phyloP scores from a whole-genome alignment of 2,888 invertebrate genomes.

The Apamea crenata region DNA sequence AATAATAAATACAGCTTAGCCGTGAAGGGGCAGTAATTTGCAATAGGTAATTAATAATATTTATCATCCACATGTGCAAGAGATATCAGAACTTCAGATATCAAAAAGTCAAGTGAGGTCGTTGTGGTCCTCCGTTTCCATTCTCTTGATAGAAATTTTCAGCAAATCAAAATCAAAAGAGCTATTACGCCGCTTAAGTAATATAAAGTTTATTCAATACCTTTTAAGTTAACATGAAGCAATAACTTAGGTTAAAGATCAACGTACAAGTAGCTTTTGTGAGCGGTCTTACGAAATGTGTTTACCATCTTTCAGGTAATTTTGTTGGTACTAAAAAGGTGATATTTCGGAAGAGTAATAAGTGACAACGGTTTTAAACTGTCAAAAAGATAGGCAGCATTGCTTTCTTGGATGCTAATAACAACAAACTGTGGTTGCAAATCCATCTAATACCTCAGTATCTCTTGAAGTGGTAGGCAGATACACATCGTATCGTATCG shows the following conservation, averaged over 20 bases:
- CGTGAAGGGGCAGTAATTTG: too few relatives aligned
- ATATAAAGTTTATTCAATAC: conserved; percentile 26
- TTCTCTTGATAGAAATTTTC: conserved; percentile 17
- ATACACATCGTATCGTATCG: too few relatives aligned
- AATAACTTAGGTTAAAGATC: conserved; percentile 36
- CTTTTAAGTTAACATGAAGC: conserved; percentile 13
- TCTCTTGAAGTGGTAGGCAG: too few relatives aligned
- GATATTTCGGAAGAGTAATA: not conserved
- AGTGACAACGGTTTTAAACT: too few relatives aligned
- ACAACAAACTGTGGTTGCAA: too few relatives aligned
- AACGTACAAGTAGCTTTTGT: not conserved
- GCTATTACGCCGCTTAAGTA: conserved; percentile 22
- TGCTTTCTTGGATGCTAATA: too few relatives aligned
- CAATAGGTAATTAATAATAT: not conserved
- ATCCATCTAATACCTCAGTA: too few relatives aligned
- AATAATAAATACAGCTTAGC: too few relatives aligned
- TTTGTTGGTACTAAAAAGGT: not conserved
- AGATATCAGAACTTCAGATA: not conserved
- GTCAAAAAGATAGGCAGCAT: too few relatives aligned
- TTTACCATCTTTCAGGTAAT: not conserved
- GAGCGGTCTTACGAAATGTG: conserved; percentile 20
- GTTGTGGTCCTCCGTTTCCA: not conserved
- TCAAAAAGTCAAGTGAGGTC: conserved; percentile 4
- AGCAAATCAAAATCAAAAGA: conserved; percentile 16
- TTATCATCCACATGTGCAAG: too few relatives aligned